Conservation (phyloP, 2,113 vertebrate species). For the Festucalex cinctus region DNA sequence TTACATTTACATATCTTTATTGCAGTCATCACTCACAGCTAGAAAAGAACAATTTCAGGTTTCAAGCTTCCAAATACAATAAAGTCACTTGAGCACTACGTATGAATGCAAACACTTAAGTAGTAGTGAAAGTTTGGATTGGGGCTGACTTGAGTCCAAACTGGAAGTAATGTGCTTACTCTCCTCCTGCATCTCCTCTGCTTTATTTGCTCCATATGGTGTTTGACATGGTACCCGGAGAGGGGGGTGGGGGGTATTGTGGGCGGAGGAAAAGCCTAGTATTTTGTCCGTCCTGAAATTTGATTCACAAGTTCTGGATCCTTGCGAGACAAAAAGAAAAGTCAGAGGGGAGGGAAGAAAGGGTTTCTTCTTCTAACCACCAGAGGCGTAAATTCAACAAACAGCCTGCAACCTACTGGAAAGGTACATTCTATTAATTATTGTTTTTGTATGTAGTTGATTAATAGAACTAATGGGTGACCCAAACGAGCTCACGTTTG, state of each 20-base stretch:
- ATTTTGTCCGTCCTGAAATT: constrained; percentile 74
- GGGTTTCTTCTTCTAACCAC: constrained; percentile 17
- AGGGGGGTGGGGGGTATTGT: constrained; percentile 23
- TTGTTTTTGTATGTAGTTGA: constrained; percentile 2
- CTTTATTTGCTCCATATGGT: constrained; percentile 75
- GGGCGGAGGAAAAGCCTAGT: constrained; percentile 70
- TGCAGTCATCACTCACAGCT: background rate
- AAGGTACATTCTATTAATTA: constrained; percentile 52
- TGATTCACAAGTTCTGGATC: constrained; percentile 75
- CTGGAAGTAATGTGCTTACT: background rate
- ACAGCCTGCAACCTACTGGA: constrained; percentile 29
- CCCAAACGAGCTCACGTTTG: background rate
- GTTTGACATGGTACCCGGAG: constrained; percentile 65
- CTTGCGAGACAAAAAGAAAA: constrained; percentile 66
- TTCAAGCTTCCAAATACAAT: background rate
- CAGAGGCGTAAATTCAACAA: constrained; percentile 32
- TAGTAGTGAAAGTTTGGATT: background rate
- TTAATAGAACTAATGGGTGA: background rate
- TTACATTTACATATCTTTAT: background rate
- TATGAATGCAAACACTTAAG: background rate
- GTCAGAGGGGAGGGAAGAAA: constrained; percentile 59
- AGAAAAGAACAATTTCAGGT: background rate
- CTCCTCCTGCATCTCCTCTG: constrained; percentile 19
- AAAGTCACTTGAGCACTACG: background rate
- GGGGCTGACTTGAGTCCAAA: background rate